A percentile compares a stretch with the other conserved stretches of the same genome.
Evolutionary conservation across 1,140 invertebrate species (phyloP).

Genomic region (Thalassaphorura encarpata): DNA sequence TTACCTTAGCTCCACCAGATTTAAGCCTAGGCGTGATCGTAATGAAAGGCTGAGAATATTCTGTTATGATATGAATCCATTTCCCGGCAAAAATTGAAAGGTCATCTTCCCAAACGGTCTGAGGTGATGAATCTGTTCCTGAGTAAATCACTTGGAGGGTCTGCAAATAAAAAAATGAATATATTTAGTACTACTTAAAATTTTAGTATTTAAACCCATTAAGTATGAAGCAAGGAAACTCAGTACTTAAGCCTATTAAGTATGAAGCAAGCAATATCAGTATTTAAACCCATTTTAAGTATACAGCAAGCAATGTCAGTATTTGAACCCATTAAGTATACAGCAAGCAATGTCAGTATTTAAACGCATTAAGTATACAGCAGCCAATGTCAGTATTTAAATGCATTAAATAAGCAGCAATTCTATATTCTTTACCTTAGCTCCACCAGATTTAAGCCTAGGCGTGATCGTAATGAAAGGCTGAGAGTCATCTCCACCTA

Average conservation of each 20-base stretch:
- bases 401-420: too few relatives aligned
- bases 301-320: too few relatives aligned
- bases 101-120: conserved; percentile 4
- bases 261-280: too few relatives aligned
- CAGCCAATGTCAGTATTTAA: background rate
- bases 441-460: background rate
- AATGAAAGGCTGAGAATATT: conserved; percentile 19
- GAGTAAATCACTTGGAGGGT: conserved; percentile 12
- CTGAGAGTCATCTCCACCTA: conserved; percentile 15
- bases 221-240: too few relatives aligned
- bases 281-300: too few relatives aligned
- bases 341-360: too few relatives aligned
- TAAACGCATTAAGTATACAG: background rate
- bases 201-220: too few relatives aligned
- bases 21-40: conserved; percentile 16
- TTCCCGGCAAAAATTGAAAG: conserved; percentile 1
- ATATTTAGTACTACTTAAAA: too few relatives aligned
- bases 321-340: too few relatives aligned
- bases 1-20: background rate
- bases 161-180: too few relatives aligned
- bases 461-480: conserved; percentile 23
- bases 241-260: too few relatives aligned
- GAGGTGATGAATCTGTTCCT: background rate
- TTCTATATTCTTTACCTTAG: too few relatives aligned
- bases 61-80: conserved; percentile 12